Base-by-base conservation (phyloP, 2,797 vertebrate genomes). In the Syncerus caffer region DNA sequence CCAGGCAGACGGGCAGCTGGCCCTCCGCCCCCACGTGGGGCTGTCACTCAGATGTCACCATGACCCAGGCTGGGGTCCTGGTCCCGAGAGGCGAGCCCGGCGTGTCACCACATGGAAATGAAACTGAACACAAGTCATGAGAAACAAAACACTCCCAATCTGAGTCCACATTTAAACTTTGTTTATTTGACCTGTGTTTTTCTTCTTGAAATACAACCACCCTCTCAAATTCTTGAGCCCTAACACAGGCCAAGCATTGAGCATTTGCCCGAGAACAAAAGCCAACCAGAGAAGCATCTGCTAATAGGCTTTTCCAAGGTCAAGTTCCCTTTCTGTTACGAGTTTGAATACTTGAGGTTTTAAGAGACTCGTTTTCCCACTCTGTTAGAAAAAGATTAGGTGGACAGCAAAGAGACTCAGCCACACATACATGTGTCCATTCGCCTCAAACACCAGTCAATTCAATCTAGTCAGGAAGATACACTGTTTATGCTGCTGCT, bases 161-260 rank as follows among this genome's bases (percentile, higher is more conserved):
- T 2, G 4, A 79, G 62, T 89, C 19, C 31, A 16, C 0, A 7
- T 42, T 21, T 71, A 15, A 83, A 38, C 47, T 93, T n/a, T 38
- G 71, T 90, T 90, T 45, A 76, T 42, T 67, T 84, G 25, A 90
- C 79, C 86, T 88, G 50, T 27, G 38, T 38, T 92, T 94, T 83
- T 62, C 74, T 89, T 58, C 51, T 51, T 88, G 74, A 87, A 89
- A 84, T 31, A 60, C 21, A 51, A 47, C 57, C 1, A 38, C 3
- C 58, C n/a, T 88, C 67, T 90, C 71, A 76, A 79, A 90, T n/a
- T 83, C 76, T 27, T 79, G 55, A 95, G 64, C 76, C 7, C 45
- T 60, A 82, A 45, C 15, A 51, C 0, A 11, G 47, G 17, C 60
- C 38, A 25, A 89, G 16, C 9, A 64, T 16, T 7, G 4, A 51